Evolutionary conservation across 1,140 invertebrate species (phyloP).

Genomic region (Zaprionus lachaisei): DNA sequence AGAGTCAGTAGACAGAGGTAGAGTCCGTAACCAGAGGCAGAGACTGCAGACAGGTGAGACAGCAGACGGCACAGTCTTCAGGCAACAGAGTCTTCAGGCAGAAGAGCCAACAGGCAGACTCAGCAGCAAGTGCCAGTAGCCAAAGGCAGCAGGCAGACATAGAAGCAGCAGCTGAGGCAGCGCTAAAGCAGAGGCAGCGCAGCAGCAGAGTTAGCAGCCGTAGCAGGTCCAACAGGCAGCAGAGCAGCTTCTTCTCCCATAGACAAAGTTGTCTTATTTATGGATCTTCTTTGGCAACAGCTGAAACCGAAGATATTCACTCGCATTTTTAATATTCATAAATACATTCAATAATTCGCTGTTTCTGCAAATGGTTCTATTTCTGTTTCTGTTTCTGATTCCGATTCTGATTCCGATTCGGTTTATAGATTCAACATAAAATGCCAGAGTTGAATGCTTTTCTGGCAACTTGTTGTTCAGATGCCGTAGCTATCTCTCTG

Average conservation of each 20-base stretch:
- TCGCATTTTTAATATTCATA: conserved; percentile 71
- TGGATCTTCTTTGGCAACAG: conserved; percentile 56
- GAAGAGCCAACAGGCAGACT: no score
- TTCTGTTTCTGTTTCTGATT: not conserved
- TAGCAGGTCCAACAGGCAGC: not conserved
- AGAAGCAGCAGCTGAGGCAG: not conserved
- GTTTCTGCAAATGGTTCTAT: conserved; percentile 2
- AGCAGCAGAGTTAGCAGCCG: not conserved
- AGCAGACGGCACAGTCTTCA: no score
- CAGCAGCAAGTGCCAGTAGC: no score
- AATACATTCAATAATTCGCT: conserved; percentile 49
- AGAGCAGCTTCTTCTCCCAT: conserved; percentile 9
- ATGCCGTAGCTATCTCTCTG: not conserved
- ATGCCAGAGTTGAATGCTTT: conserved; percentile 72
- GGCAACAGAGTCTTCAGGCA: no score
- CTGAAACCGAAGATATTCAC: conserved; percentile 33
- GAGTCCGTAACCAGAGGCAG: not conserved
- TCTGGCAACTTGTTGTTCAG: conserved; percentile 44
- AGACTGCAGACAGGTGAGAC: no score
- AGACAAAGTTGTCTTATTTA: conserved; percentile 64
- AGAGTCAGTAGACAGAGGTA: not conserved
- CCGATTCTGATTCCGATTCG: not conserved
- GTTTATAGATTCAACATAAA: conserved; percentile 40
- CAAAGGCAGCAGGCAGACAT: not conserved
- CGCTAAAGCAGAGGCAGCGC: not conserved